Evolutionary conservation across 2,888 invertebrate genomes (phyloP).

Genomic region (Polyommatus icarus): DNA sequence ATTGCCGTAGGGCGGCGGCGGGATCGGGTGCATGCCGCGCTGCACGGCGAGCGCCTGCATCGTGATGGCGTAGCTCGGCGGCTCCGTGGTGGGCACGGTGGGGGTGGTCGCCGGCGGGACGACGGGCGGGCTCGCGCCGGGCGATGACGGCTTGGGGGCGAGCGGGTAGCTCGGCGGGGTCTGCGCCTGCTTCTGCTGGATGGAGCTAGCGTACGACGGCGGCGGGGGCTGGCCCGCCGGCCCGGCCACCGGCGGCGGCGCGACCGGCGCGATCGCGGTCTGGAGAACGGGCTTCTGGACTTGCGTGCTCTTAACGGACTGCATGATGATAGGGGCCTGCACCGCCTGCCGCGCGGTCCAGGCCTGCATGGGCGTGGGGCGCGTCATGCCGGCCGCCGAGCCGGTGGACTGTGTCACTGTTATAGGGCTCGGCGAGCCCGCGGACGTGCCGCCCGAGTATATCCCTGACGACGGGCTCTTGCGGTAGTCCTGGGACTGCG

Average conservation of each 20-base stretch:
- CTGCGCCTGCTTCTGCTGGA: constrained; percentile 86
- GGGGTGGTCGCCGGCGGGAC: constrained; percentile 65
- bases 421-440: constrained; percentile 91
- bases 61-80: constrained; percentile 94
- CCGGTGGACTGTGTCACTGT: constrained; percentile 84
- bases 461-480: constrained; percentile 93
- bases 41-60: constrained; percentile 90
- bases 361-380: constrained; percentile 90
- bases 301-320: constrained; percentile 96
- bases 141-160: constrained; percentile 77
- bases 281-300: constrained; percentile 97
- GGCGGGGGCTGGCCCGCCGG: constrained; percentile 84
- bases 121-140: constrained; percentile 71
- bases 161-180: constrained; percentile 75
- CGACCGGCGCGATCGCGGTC: constrained; percentile 95
- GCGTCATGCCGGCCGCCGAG: constrained; percentile 83
- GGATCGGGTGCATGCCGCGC: constrained; percentile 84
- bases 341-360: constrained; percentile 94
- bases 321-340: constrained; percentile 97
- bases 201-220: constrained; percentile 90
- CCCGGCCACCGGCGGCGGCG: constrained; percentile 81
- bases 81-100: constrained; percentile 89
- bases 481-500: constrained; percentile 89
- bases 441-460: constrained; percentile 90
- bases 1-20: constrained; percentile 85